Percentiles rank a stretch among this genome's conserved stretches.
Evolutionary conservation across 2,888 invertebrate genomes (phyloP).

Genomic region (Drosophila barbarae): DNA sequence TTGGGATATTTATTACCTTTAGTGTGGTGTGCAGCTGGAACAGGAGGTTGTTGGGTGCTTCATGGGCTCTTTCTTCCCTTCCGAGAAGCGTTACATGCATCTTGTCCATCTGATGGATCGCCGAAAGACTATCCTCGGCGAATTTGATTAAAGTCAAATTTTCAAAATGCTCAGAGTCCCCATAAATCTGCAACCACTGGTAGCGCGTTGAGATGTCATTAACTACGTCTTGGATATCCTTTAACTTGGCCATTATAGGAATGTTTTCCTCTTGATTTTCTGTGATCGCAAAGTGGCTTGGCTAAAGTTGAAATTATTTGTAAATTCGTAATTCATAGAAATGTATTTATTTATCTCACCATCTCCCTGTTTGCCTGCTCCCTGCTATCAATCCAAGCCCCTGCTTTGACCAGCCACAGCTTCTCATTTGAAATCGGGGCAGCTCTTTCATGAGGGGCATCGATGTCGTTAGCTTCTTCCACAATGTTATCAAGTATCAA

Average conservation of each 20-base stretch:
- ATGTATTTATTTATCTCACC: neutral
- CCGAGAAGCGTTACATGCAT: neutral
- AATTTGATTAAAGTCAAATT: neutral
- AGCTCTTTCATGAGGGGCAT: neutral
- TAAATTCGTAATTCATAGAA: neutral
- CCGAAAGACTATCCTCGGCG: neutral
- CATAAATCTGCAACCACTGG: neutral
- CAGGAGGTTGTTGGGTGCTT: neutral
- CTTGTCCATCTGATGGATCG: neutral
- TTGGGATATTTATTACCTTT: neutral
- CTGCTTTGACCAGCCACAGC: neutral
- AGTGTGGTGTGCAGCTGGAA: neutral
- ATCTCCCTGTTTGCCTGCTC: neutral
- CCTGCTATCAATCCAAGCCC: neutral
- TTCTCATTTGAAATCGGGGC: neutral
- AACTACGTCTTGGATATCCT: neutral
- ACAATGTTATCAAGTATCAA: neutral
- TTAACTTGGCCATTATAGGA: neutral
- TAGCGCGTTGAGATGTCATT: neutral
- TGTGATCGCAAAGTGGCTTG: neutral
- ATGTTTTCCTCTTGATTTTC: neutral
- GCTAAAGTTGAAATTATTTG: neutral
- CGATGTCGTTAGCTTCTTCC: neutral
- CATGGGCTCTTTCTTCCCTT: neutral
- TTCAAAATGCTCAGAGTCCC: neutral